These are phyloP conservation scores for Lagocephalus sceleratus DNA, from an alignment of 2,797 vertebrate species.

Conservation along the genomic window DNA sequence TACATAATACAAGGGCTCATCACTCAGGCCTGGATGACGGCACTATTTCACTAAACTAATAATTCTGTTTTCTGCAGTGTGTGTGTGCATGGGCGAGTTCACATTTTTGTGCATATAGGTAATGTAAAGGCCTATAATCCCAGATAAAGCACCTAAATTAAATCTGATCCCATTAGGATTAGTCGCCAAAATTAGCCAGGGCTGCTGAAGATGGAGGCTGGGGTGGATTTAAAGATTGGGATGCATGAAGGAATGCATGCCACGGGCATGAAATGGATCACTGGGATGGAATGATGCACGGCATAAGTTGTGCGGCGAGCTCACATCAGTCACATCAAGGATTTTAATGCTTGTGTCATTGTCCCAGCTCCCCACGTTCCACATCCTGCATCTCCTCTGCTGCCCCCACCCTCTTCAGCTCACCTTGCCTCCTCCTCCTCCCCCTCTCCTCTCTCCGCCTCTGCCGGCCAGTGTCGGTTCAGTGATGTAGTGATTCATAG, in stretches of 20 bases:
- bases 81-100: constrained; percentile 5
- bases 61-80: constrained; percentile 1
- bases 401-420: constrained; percentile 14
- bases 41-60: constrained; percentile 4
- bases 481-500: constrained; percentile 75
- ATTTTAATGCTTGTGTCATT: neutral
- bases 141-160: constrained; percentile 66
- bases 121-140: constrained; percentile 60
- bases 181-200: constrained; percentile 58
- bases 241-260: neutral
- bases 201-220: constrained; percentile 29
- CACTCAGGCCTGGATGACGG: no score
- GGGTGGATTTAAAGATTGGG: constrained; percentile 16
- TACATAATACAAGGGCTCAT: no score
- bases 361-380: constrained; percentile 1
- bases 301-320: no score
- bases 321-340: no score
- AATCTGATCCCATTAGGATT: constrained; percentile 73
- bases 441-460: constrained; percentile 29
- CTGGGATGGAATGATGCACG: no score
- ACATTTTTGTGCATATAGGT: constrained; percentile 7
- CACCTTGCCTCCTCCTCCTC: constrained; percentile 25
- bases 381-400: neutral
- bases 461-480: constrained; percentile 56
- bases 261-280: neutral